A percentile compares a stretch with the other conserved stretches of the same genome.
Conservation (phyloP, 2,888 invertebrate genomes). For the Panzeria rudis region DNA sequence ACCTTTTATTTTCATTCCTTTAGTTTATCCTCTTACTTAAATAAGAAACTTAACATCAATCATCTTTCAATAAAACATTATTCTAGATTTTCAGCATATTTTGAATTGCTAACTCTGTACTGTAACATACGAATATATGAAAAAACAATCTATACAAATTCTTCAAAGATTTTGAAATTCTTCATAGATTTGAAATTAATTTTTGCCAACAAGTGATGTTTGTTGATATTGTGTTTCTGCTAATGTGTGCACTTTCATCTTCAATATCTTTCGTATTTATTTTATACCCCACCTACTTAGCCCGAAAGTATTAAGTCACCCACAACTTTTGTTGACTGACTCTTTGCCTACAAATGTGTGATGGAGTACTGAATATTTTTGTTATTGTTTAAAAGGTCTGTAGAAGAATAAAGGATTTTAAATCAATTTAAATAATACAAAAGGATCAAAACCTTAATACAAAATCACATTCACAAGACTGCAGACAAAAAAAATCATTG, state of each 20-base stretch:
- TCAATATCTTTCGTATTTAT: neutral
- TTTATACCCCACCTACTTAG: neutral
- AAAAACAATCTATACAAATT: constrained; percentile 30
- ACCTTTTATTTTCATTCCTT: too few relatives aligned
- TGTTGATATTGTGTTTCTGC: constrained; percentile 3
- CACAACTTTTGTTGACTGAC: constrained; percentile 14
- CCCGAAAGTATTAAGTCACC: constrained; percentile 15
- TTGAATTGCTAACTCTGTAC: too few relatives aligned
- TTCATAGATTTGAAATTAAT: constrained; percentile 39
- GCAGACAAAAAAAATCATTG: constrained; percentile 24
- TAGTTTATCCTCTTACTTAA: too few relatives aligned
- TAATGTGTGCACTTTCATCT: constrained; percentile 1
- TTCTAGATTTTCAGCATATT: too few relatives aligned
- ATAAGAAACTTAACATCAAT: too few relatives aligned
- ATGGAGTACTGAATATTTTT: neutral
- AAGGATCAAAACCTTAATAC: constrained; percentile 64
- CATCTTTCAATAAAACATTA: too few relatives aligned
- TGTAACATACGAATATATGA: neutral
- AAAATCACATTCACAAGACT: constrained; percentile 55
- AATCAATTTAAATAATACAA: constrained; percentile 68
- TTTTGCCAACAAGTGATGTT: constrained; percentile 57
- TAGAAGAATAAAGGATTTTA: constrained; percentile 53
- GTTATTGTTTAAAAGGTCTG: constrained; percentile 38
- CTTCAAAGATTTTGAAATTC: constrained; percentile 3
- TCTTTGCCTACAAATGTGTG: neutral